A percentile compares a stretch with the other conserved stretches of the same genome.
phyloP scores from a whole-genome alignment of 1,140 invertebrate genomes.

The Lepidurus packardi region DNA sequence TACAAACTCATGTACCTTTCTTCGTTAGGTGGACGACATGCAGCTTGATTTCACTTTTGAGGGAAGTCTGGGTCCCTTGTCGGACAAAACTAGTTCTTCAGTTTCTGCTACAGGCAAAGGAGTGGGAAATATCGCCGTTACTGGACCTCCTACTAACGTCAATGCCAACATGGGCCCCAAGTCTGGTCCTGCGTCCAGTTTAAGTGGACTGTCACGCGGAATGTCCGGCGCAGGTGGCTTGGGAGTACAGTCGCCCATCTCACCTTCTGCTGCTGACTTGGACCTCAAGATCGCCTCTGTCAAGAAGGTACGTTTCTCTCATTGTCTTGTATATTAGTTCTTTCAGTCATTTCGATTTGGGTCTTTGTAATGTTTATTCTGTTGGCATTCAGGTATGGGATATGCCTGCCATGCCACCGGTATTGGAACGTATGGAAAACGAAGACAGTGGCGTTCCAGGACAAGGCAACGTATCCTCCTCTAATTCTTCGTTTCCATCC shows the following conservation, averaged over 20 bases:
- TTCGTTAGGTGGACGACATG: slow-evolving; percentile 58
- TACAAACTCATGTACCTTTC: too few species aligned
- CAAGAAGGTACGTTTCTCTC: slow-evolving; percentile 61
- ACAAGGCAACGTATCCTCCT: slow-evolving; percentile 44
- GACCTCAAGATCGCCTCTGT: slow-evolving; percentile 91
- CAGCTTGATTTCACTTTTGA: slow-evolving; percentile 86
- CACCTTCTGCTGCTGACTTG: slow-evolving; percentile 73
- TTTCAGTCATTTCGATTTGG: neutral
- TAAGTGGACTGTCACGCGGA: neutral
- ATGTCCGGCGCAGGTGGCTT: slow-evolving; percentile 37
- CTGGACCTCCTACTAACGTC: slow-evolving; percentile 40
- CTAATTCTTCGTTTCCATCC: slow-evolving; percentile 45
- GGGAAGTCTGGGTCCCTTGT: slow-evolving; percentile 45
- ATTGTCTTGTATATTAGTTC: neutral
- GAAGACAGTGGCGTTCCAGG: slow-evolving; percentile 38
- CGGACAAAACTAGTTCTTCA: neutral
- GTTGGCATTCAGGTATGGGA: slow-evolving; percentile 58
- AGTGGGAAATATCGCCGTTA: neutral
- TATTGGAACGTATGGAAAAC: slow-evolving; percentile 59
- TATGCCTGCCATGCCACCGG: slow-evolving; percentile 57
- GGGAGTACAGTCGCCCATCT: slow-evolving; percentile 54
- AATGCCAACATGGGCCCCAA: slow-evolving; percentile 55
- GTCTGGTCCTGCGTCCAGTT: slow-evolving; percentile 55
- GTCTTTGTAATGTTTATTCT: slow-evolving; percentile 17
- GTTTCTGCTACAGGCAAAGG: neutral